A percentile compares a stretch with the other conserved stretches of the same genome.
phyloP scores from a whole-genome alignment of 2,888 invertebrate genomes.

The Doris montereyensis region DNA sequence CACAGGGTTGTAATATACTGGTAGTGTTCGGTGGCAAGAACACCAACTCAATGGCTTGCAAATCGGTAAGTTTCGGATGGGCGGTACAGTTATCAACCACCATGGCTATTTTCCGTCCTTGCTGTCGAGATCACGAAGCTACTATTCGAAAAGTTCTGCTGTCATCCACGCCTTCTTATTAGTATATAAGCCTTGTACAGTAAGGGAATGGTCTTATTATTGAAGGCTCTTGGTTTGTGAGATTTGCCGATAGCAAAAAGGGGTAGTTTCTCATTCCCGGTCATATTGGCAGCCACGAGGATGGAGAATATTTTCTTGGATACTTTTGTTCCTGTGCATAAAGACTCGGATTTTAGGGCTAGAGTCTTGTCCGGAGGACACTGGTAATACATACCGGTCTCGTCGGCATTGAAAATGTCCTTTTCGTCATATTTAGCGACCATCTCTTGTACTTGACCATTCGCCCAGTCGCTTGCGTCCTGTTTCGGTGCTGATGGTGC shows the following conservation, averaged over 20 bases:
- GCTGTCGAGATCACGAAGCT: background rate
- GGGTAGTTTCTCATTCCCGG: too few relatives aligned
- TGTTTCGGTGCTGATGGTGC: too few relatives aligned
- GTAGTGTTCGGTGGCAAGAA: conserved; percentile 56
- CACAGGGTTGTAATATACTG: conserved; percentile 51
- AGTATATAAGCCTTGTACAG: background rate
- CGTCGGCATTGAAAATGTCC: too few relatives aligned
- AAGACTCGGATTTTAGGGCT: too few relatives aligned
- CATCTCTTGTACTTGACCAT: too few relatives aligned
- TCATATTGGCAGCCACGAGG: too few relatives aligned
- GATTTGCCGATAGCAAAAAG: background rate
- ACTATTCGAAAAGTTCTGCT: conserved; percentile 1
- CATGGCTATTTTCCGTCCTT: conserved; percentile 42
- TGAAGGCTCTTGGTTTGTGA: background rate
- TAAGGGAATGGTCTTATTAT: background rate
- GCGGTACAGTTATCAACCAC: conserved; percentile 52
- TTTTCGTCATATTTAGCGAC: too few relatives aligned
- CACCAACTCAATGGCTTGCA: conserved; percentile 44
- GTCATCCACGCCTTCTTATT: conserved; percentile 21
- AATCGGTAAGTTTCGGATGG: conserved; percentile 44
- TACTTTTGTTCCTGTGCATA: too few relatives aligned
- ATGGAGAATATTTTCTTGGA: too few relatives aligned
- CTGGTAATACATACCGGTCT: too few relatives aligned
- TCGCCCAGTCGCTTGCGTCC: too few relatives aligned
- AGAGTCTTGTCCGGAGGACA: too few relatives aligned